Conservation (phyloP, 2,797 vertebrate genomes). For the Poecile montanus region DNA sequence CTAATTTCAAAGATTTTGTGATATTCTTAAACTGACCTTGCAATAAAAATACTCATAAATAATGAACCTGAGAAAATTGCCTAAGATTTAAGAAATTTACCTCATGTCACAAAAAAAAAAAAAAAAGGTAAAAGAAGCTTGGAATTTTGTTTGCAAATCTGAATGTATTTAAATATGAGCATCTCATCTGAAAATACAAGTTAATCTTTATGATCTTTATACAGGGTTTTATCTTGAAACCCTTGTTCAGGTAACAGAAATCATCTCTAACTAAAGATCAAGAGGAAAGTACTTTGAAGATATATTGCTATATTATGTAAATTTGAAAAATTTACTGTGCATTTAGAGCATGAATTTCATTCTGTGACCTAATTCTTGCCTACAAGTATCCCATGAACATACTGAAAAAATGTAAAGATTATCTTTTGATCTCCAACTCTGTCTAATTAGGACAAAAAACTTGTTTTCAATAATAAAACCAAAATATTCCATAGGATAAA, state of each 20-base stretch:
- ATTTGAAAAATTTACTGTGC: neutral
- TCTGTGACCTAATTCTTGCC: conserved; percentile 12
- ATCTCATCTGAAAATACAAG: neutral
- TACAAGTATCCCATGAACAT: neutral
- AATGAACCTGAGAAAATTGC: neutral
- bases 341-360: neutral
- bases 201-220: neutral
- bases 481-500: neutral
- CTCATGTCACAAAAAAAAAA: neutral
- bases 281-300: neutral
- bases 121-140: neutral
- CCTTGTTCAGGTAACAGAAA: neutral
- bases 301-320: neutral
- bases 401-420: neutral
- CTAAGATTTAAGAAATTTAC: neutral
- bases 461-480: neutral
- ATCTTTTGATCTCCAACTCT: conserved; percentile 9
- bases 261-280: neutral
- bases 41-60: neutral
- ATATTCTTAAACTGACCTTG: neutral
- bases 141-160: neutral
- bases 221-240: neutral
- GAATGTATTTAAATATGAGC: neutral
- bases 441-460: neutral
- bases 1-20: neutral